Conservation (phyloP, 2,888 invertebrate genomes). For the Tholera decimalis region DNA sequence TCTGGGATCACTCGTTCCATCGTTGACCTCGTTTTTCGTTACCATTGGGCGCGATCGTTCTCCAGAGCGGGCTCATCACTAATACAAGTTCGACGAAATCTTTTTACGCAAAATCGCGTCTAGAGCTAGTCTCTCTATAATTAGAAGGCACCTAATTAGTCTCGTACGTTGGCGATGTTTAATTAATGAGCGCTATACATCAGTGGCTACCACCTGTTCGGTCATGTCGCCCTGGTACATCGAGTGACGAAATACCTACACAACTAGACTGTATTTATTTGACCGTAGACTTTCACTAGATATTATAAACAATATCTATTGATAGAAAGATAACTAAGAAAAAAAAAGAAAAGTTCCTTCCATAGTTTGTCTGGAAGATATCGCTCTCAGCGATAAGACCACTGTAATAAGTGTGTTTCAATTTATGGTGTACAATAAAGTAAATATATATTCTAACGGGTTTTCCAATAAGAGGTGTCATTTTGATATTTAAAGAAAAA, state of each 20-base stretch:
- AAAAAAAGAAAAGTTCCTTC: neutral
- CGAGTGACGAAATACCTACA: constrained; percentile 5
- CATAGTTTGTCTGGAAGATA: too few relatives aligned
- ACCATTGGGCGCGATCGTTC: too few relatives aligned
- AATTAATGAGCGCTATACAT: constrained; percentile 31
- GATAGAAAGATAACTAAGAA: neutral
- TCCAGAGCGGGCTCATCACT: too few relatives aligned
- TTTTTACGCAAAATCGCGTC: neutral
- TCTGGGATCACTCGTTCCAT: too few relatives aligned
- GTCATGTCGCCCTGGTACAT: constrained; percentile 40
- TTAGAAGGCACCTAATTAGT: constrained; percentile 42
- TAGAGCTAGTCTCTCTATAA: constrained; percentile 13
- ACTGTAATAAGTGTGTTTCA: too few relatives aligned
- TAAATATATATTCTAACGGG: too few relatives aligned
- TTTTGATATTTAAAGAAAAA: too few relatives aligned
- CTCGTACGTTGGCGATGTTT: constrained; percentile 14
- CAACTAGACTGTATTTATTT: neutral
- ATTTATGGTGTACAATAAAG: too few relatives aligned
- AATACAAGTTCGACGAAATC: too few relatives aligned
- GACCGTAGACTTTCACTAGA: neutral
- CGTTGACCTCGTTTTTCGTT: too few relatives aligned
- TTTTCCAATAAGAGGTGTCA: too few relatives aligned
- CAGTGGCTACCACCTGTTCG: constrained; percentile 34
- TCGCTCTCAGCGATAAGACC: too few relatives aligned
- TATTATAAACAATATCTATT: neutral